Evolutionary conservation across 2,888 invertebrate genomes (phyloP).

Genomic region (Pycnomerus fuliginosus): DNA sequence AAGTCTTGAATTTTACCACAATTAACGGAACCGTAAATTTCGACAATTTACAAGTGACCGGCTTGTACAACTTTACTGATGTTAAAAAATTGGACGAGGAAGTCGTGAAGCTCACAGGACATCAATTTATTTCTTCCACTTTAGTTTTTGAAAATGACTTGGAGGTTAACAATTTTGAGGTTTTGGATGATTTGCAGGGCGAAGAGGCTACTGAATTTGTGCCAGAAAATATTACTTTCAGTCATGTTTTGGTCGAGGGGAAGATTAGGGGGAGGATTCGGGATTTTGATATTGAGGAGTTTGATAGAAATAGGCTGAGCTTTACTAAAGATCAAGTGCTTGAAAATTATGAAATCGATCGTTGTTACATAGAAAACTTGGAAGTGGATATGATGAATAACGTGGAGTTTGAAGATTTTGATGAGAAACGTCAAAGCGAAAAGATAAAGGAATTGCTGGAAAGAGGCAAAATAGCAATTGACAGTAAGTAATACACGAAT

Average conservation of each 20-base stretch:
- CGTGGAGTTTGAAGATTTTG: constrained; percentile 39
- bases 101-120: constrained; percentile 49
- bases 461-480: constrained; percentile 51
- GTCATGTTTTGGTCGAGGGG: constrained; percentile 43
- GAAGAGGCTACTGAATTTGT: no score
- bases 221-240: no score
- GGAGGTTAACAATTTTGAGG: constrained; percentile 33
- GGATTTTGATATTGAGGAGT: constrained; percentile 45
- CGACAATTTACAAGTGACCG: constrained; percentile 51
- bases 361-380: constrained; percentile 40
- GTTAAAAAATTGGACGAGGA: constrained; percentile 51
- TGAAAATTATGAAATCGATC: constrained; percentile 45
- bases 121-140: constrained; percentile 47
- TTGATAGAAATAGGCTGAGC: constrained; percentile 44
- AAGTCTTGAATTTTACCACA: constrained; percentile 50
- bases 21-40: constrained; percentile 53
- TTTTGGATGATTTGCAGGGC: constrained; percentile 1
- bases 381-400: constrained; percentile 46
- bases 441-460: constrained; percentile 44
- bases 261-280: constrained; percentile 47
- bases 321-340: constrained; percentile 42
- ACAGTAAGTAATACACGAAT: constrained; percentile 34
- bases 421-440: constrained; percentile 33
- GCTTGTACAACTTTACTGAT: constrained; percentile 51
- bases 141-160: constrained; percentile 48